Percentiles rank a stretch among this genome's conserved stretches.
Conservation (phyloP, 1,140 invertebrate genomes). For the Bombus confusus region DNA sequence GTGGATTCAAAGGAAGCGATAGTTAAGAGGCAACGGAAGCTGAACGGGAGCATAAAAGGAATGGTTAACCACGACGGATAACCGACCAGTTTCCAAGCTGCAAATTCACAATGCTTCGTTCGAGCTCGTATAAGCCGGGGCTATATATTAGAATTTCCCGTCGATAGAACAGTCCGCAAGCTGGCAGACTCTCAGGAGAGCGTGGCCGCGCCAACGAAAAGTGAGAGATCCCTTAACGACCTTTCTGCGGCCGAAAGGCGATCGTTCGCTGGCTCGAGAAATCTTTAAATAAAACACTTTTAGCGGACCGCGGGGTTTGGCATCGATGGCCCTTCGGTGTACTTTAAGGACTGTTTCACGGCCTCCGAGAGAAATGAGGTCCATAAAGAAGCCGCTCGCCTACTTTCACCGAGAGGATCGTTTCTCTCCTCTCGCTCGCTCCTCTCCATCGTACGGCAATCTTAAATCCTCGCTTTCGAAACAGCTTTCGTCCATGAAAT, state of each 20-base stretch:
- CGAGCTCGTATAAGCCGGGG: neutral
- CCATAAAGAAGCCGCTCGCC: slow-evolving; percentile 39
- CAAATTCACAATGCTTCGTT: slow-evolving; percentile 30
- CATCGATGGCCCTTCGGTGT: slow-evolving; percentile 56
- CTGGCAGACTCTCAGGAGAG: slow-evolving; percentile 4
- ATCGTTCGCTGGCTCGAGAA: slow-evolving; percentile 25
- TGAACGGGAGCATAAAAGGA: neutral
- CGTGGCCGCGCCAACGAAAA: slow-evolving; percentile 36
- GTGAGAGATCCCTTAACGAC: slow-evolving; percentile 60
- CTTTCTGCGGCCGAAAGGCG: slow-evolving; percentile 25
- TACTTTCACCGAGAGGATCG: neutral
- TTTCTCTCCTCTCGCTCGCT: neutral
- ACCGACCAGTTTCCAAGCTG: neutral
- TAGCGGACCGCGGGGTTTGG: slow-evolving; percentile 38
- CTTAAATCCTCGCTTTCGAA: slow-evolving; percentile 27
- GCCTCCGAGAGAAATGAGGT: slow-evolving; percentile 31
- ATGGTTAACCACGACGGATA: neutral
- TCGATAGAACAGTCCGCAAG: slow-evolving; percentile 21
- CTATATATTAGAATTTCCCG: slow-evolving; percentile 42
- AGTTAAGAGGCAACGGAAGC: too few relatives aligned
- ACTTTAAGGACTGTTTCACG: slow-evolving; percentile 40
- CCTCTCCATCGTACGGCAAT: too few relatives aligned
- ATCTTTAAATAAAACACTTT: slow-evolving; percentile 63
- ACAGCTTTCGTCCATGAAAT: neutral
- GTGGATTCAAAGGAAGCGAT: neutral